Base-by-base conservation (phyloP, 2,888 invertebrate genomes). In the Synanthedon andrenaeformis region DNA sequence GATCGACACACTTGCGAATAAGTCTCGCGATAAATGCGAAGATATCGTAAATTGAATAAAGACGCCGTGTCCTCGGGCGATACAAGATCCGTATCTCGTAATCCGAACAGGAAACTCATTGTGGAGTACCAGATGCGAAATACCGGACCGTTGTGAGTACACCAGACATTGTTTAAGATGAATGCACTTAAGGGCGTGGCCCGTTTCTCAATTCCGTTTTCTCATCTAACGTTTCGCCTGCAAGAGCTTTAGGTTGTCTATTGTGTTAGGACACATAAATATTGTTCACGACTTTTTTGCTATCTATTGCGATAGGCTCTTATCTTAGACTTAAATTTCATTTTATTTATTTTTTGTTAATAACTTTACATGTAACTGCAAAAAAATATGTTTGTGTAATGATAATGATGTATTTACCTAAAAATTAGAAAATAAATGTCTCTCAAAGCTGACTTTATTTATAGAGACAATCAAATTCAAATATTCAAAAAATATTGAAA, bases 21-120 rank as follows among this genome's bases (percentile, higher is more conserved):
- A 65, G 66, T 57, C 57, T 53, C 54, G 57, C 66, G 69, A 72
- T 65, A 61, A 59, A 66, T 68, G 64, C 59, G 58, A 61, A 69
- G 72, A 76, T 75, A 78, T 69, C 69, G 62, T 62, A 69, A 70
- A 74, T 74, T 72, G 66, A 71, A 77, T 73, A 79, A 74, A 72
- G 64, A 64, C 63, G 57, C 65, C 69, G 68, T 76, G 67, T 67
- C 79, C 76, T 66, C 58, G 72, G 79, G 79, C 80, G 75, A 80
- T 72, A 76, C 64, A 60, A 76, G 82, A 84, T 82, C 74, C 71
- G 74, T 75, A 84, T 84, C 85, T 76, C 65, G 66, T 82, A 85
- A 85, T 84, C 84, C 85, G 79, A 75, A 84, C 87, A 86, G 87
- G 87, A 87, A 87, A 70, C 66, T 71, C 72, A 77, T 86, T 87